Base-by-base conservation (phyloP, 1,140 invertebrate genomes). In the Brachionus plicatilis region DNA sequence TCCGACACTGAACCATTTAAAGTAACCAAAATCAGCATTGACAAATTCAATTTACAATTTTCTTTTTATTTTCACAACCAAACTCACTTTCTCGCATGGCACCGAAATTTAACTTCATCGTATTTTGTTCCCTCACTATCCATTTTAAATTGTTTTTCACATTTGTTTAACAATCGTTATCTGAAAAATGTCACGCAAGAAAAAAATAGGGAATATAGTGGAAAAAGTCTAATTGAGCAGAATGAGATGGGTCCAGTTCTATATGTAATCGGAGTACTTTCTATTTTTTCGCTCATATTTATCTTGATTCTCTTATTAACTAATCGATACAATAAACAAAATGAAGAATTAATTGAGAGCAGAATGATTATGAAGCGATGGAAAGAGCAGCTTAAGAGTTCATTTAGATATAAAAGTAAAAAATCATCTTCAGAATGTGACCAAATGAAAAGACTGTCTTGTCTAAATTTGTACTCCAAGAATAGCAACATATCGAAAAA, bases 311-410 rank as follows among this genome's bases (percentile, higher is more conserved):
- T 82, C 9, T 17, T 45, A 5, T 47, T 65, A 41, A 45, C 79
- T 8, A 33, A 53, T n/a, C 50, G 60, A 20, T 80, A 80, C 24
- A 82, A 60, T 24, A 82, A 82, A 65, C 79, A 82, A 82, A 56
- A 82, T 37, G 53, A 53, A 33, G 79, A 82, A 37, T 37, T 66
- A 5, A 9, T 17, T 17, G 79, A 82, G 53, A 82, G 27, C 17
- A 33, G 37, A 24, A 12, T 37, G 33, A 45, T 65, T n/a, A 24
- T 82, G 5, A 82, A 82, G 41, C 29, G 53, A 68, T 82, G 79
- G 53, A 82, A 68, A 12, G 33, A 27, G 6, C 7, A 60, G n/a
- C 24, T 76, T 11, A 50, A 14, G 50, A 76, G 9, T 20, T n/a
- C 7, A 24, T 6, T 37, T 7, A 37, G 7, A 37, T 7, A 37